A percentile compares a stretch with the other conserved stretches of the same genome.
These are phyloP conservation scores for Andrena bicolor DNA, from an alignment of 2,888 invertebrate species.

Conservation along the genomic window DNA sequence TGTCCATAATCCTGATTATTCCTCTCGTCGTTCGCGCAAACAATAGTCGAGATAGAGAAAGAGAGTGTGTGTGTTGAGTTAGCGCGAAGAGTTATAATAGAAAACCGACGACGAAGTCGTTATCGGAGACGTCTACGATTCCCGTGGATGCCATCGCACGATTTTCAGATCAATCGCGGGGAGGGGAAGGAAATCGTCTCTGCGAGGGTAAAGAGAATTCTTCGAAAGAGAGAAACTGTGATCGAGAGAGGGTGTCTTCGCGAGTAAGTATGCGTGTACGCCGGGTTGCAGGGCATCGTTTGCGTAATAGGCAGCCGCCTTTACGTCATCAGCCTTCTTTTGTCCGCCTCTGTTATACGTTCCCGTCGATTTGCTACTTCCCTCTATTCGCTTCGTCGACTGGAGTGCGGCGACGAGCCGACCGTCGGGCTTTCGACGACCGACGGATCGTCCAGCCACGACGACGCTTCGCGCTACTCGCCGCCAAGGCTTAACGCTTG, in stretches of 20 bases:
- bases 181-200: conserved; percentile 43
- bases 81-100: conserved; percentile 24
- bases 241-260: background rate
- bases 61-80: background rate
- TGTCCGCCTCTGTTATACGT: conserved; percentile 13
- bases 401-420: conserved; percentile 32
- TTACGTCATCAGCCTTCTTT: background rate
- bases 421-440: conserved; percentile 31
- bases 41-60: background rate
- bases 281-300: conserved; percentile 22
- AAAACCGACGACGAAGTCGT: conserved; percentile 5
- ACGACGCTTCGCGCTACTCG: conserved; percentile 85
- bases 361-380: conserved; percentile 25
- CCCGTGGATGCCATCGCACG: conserved; percentile 28
- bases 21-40: conserved; percentile 37
- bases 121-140: conserved; percentile 14
- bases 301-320: background rate
- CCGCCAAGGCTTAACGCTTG: conserved; percentile 96
- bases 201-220: conserved; percentile 8
- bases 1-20: background rate
- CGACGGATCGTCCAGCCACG: conserved; percentile 34
- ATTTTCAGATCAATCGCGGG: conserved; percentile 29
- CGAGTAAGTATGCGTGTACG: conserved; percentile 51
- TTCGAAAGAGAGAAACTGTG: conserved; percentile 12
- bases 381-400: conserved; percentile 36